A percentile compares a stretch with the other conserved stretches of the same genome.
Conservation (phyloP, 2,797 vertebrate genomes). For the Falco naumanni region DNA sequence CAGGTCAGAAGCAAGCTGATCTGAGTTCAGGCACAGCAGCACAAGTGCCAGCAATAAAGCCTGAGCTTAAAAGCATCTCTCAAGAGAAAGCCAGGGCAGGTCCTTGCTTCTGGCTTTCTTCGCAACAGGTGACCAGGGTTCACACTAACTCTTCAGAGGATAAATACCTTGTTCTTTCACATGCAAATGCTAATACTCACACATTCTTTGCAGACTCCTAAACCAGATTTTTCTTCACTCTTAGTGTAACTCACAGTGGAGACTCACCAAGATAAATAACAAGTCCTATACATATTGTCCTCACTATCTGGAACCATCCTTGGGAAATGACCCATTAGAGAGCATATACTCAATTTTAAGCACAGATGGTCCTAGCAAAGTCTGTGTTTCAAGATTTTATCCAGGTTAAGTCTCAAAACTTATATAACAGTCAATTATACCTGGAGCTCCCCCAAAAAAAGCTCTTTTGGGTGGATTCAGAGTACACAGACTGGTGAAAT, state of each 20-base stretch:
- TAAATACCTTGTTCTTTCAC: background rate
- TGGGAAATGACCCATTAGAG: background rate
- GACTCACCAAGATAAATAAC: background rate
- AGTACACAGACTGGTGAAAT: background rate
- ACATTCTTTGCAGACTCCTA: background rate
- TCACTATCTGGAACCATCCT: background rate
- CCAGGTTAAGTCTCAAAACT: background rate
- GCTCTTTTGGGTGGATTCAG: background rate
- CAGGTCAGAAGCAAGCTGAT: background rate
- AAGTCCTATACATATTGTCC: background rate
- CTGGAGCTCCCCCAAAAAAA: background rate
- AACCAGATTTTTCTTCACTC: background rate
- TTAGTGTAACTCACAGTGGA: background rate
- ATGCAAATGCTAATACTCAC: background rate
- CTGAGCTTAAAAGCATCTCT: background rate
- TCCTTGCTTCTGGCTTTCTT: background rate
- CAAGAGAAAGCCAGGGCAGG: background rate
- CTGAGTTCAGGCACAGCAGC: background rate
- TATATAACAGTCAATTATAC: no score
- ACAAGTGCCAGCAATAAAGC: background rate
- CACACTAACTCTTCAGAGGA: background rate
- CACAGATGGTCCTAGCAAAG: background rate
- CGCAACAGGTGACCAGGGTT: background rate
- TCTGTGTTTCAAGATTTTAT: background rate
- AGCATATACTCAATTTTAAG: background rate